phyloP scores from a whole-genome alignment of 1,140 invertebrate genomes.

The Drosophila baimaii region DNA sequence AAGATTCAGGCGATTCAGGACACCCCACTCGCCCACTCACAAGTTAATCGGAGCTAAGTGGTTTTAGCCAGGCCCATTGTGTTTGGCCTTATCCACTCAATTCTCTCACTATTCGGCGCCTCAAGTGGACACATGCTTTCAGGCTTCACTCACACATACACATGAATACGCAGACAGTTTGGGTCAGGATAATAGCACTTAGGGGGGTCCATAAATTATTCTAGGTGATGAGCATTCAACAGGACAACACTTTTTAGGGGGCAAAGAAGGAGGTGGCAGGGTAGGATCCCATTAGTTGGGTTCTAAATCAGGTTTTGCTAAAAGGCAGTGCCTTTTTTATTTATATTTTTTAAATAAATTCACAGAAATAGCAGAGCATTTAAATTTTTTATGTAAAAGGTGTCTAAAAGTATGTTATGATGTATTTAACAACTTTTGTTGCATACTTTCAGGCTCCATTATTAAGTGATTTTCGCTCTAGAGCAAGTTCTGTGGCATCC shows the following conservation, averaged over 20 bases:
- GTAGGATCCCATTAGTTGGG: constrained; percentile 15
- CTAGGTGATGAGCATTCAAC: constrained; percentile 16
- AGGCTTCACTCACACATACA: constrained; percentile 3
- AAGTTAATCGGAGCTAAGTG: constrained; percentile 79
- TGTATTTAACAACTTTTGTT: not conserved
- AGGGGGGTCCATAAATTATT: constrained; percentile 29
- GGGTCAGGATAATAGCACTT: constrained; percentile 31
- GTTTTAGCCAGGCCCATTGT: constrained; percentile 69
- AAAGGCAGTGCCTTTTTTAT: too few species aligned
- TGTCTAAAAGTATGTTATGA: not conserved
- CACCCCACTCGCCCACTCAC: constrained; percentile 34
- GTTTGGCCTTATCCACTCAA: constrained; percentile 62
- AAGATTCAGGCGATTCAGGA: not conserved
- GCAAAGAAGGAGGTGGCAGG: not conserved
- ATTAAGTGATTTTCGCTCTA: fast-evolving
- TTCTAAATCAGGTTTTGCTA: constrained; percentile 6
- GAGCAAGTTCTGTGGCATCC: not conserved
- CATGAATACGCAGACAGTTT: constrained; percentile 4
- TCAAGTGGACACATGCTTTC: constrained; percentile 64
- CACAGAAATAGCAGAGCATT: too few species aligned
- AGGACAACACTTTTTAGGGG: constrained; percentile 17
- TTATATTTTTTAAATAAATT: too few species aligned
- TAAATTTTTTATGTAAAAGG: not conserved
- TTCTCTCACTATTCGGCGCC: constrained; percentile 29
- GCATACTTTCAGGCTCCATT: not conserved